phyloP scores from a whole-genome alignment of 2,888 invertebrate genomes.

The Hydraecia micacea region DNA sequence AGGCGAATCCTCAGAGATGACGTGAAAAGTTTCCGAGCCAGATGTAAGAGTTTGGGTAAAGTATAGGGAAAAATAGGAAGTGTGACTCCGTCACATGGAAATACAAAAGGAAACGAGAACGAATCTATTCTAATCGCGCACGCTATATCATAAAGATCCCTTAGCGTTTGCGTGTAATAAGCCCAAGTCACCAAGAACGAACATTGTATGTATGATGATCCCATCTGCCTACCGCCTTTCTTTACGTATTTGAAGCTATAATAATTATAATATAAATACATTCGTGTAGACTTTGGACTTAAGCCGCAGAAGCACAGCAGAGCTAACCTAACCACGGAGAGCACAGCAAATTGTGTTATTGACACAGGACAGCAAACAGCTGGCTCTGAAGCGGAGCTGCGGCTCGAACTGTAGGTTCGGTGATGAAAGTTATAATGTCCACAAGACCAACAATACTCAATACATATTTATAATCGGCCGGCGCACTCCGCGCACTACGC shows the following conservation, averaged over 20 bases:
- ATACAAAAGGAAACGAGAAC: not conserved
- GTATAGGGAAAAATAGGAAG: not conserved
- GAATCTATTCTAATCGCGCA: not conserved
- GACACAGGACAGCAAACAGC: conserved; percentile 23
- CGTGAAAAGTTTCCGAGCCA: not conserved
- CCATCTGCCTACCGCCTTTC: not conserved
- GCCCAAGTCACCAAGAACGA: no score
- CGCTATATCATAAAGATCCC: no score
- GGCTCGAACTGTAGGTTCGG: not conserved
- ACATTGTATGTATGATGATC: no score
- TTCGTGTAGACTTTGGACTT: not conserved
- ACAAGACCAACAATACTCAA: conserved; percentile 1
- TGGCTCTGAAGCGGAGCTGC: not conserved
- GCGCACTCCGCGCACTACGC: conserved; percentile 1
- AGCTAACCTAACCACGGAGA: not conserved
- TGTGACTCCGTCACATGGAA: not conserved
- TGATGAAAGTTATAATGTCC: conserved; percentile 10
- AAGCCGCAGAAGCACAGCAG: not conserved
- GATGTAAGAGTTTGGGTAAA: not conserved
- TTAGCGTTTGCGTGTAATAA: no score
- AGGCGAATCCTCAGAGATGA: not conserved
- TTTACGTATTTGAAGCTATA: not conserved
- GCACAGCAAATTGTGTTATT: not conserved
- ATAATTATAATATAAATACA: not conserved
- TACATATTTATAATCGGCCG: conserved; percentile 40